Conservation (phyloP, 2,888 invertebrate genomes). For the Athrips mouffetella region DNA sequence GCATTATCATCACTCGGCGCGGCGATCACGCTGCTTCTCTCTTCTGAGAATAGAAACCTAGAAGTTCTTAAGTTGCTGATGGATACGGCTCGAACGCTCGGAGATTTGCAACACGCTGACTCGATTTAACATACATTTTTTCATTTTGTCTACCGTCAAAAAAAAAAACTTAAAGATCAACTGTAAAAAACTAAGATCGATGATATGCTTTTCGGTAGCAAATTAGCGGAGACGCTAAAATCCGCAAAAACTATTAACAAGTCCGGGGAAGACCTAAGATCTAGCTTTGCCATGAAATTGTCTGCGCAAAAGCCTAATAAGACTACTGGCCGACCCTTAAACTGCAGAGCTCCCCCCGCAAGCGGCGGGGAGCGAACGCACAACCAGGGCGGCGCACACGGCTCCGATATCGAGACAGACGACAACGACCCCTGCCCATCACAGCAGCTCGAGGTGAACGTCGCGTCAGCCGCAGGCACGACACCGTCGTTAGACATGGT, state of each 20-base stretch:
- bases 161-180: conserved; percentile 3
- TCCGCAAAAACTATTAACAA: conserved; percentile 9
- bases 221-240: conserved; percentile 10
- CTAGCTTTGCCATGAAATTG: not conserved
- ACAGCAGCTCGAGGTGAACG: not conserved
- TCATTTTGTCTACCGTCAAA: not conserved
- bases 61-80: conserved; percentile 9
- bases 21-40: conserved; percentile 4
- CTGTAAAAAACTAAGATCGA: not conserved
- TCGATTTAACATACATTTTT: not conserved
- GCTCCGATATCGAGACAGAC: not conserved
- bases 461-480: not conserved
- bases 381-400: not conserved
- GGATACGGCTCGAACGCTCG: conserved; percentile 11
- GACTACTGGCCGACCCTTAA: not conserved
- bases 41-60: not conserved
- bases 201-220: conserved; percentile 12
- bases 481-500: not conserved
- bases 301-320: not conserved
- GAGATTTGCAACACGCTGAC: not conserved
- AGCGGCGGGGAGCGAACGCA: no score
- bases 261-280: conserved; percentile 7
- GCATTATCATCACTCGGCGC: conserved; percentile 1
- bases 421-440: not conserved
- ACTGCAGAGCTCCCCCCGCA: not conserved